Percentiles rank a stretch among this genome's conserved stretches.
Evolutionary conservation across 2,113 vertebrate species (phyloP).

Genomic region (Rutilus rutilus): DNA sequence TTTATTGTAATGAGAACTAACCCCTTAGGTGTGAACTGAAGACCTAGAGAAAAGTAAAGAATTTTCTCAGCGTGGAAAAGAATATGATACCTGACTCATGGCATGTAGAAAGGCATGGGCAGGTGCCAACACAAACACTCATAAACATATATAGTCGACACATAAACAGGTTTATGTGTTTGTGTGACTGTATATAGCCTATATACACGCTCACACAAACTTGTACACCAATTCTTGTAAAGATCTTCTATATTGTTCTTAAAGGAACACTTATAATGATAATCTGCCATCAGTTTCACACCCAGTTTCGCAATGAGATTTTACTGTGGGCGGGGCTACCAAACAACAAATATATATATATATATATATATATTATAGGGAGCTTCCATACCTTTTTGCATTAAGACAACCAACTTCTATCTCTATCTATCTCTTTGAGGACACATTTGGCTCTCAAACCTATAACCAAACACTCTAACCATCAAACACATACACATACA

Average conservation of each 20-base stretch:
- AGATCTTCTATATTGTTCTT: no score
- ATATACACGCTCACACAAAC: no score
- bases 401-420: not conserved
- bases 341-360: not conserved
- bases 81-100: constrained; percentile 23
- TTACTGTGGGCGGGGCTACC: not conserved
- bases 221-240: no score
- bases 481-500: not conserved
- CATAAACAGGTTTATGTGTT: no score
- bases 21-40: constrained; percentile 10
- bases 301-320: not conserved
- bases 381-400: not conserved
- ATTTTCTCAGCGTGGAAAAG: not conserved
- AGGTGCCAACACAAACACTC: not conserved
- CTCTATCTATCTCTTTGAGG: not conserved
- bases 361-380: no score
- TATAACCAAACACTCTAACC: not conserved
- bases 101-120: not conserved
- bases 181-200: no score
- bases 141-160: not conserved
- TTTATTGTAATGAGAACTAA: constrained; percentile 44
- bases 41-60: not conserved
- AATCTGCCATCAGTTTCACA: no score
- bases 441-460: not conserved
- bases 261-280: no score